Evolutionary conservation across 2,113 vertebrate genomes (phyloP).

Genomic region (Etia nguti): DNA sequence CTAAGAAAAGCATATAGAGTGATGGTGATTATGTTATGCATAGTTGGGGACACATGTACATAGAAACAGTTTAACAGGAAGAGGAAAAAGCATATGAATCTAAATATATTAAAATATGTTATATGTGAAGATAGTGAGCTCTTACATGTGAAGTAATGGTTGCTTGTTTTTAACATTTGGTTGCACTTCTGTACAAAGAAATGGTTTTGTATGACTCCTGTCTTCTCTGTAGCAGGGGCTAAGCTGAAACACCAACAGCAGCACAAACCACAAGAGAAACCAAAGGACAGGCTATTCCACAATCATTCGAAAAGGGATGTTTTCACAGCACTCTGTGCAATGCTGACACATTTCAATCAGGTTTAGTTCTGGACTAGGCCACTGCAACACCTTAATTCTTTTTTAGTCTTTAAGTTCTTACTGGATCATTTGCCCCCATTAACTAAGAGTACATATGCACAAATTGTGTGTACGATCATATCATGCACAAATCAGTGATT

Average conservation of each 20-base stretch:
- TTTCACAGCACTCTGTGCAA: background rate
- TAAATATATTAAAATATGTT: background rate
- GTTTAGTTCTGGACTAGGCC: background rate
- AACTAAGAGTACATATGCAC: background rate
- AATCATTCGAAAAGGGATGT: background rate
- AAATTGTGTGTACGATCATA: background rate
- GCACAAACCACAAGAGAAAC: background rate
- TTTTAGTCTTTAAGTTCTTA: background rate
- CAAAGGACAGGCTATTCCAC: background rate
- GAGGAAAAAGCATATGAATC: background rate
- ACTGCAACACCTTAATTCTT: background rate
- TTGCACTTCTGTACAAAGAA: background rate
- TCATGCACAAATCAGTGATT: background rate
- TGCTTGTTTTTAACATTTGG: background rate
- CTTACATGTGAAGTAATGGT: background rate
- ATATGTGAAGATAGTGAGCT: background rate
- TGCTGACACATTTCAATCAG: background rate
- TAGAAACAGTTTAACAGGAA: background rate
- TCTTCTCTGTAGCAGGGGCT: background rate
- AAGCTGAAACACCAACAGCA: background rate
- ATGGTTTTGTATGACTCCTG: background rate
- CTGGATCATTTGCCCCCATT: background rate
- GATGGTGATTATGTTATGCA: background rate
- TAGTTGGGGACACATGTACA: background rate
- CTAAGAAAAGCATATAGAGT: background rate